These are phyloP conservation scores for Carassius auratus DNA, from an alignment of 2,113 vertebrate genomes.

Conservation along the genomic window DNA sequence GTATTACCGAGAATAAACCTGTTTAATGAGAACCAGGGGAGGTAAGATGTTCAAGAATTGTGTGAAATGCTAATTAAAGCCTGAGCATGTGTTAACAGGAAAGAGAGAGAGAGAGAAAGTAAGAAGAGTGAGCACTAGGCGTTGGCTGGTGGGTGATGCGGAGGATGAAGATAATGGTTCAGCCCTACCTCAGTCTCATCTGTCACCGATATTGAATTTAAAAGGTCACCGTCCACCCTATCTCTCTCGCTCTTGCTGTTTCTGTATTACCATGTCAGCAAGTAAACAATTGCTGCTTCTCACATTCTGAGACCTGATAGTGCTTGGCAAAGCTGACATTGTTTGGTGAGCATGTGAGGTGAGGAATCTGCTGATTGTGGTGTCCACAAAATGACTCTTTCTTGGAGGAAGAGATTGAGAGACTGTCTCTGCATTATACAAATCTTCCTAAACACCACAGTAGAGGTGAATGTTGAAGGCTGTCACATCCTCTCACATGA, in stretches of 20 bases:
- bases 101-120: background rate
- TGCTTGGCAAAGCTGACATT: constrained; percentile 15
- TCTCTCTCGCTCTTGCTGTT: background rate
- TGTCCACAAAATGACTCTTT: constrained; percentile 14
- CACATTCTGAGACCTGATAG: constrained; percentile 7
- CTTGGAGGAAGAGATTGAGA: background rate
- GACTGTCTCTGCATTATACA: background rate
- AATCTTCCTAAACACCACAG: background rate
- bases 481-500: constrained; percentile 39
- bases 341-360: constrained; percentile 32
- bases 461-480: constrained; percentile 10
- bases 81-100: too few species aligned
- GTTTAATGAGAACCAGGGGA: background rate
- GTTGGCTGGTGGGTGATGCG: constrained; percentile 44
- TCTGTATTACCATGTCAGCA: background rate
- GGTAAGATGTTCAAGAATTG: background rate
- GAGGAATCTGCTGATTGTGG: constrained; percentile 51
- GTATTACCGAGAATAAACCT: background rate
- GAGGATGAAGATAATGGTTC: constrained; percentile 25
- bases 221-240: constrained; percentile 28
- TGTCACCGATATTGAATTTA: constrained; percentile 41
- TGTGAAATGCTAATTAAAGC: background rate
- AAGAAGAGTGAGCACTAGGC: constrained; percentile 31
- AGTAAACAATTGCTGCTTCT: constrained; percentile 1
- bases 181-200: constrained; percentile 27